Evolutionary conservation across 1,140 invertebrate genomes (phyloP), one percentile per base, ranked within the genome.

Genomic region (Camponotus floridanus): DNA sequence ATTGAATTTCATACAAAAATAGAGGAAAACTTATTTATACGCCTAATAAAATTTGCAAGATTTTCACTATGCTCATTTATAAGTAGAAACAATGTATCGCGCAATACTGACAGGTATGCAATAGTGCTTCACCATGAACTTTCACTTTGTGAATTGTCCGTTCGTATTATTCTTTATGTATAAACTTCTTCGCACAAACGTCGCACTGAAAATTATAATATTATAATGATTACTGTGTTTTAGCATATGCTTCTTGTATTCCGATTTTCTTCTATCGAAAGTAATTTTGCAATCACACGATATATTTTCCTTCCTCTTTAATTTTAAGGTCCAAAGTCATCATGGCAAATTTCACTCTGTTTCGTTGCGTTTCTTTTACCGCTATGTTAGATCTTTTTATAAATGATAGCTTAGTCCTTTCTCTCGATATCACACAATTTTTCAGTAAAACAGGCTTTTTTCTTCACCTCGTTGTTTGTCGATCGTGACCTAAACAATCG

Each of bases 61-160:
- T 21, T 21, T 61, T n/a, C 13, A 33, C 6, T 6, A 74, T 11
- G 5, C 76, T 73, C 7, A 94, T 91, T 62, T 93, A 62, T 31
- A 87, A 13, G 26, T 81, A 86, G 7, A 45, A 83, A 13, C 15
- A 70, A 36, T 76, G 26, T 42, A 76, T 57, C 3, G 78, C 78
- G 21, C 51, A 65, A 26, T 80, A 65, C 15, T 70, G 31, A 31
- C 74, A 86, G 11, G 15, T 80, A 31, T 80, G 59, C 3, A 55
- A 18, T 7, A 42, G 21, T 9, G 67, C 55, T 11, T 80, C 61
- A 3, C 26, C 48, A 5, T 86, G 61, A 15, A 45, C 26, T 33
- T 42, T 73, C 15, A 65, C 6, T 18, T 83, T 76, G 9, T 68
- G 26, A 26, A 26, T 26, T 26, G 61, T 21, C 13, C 51, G 1